phyloP scores from a whole-genome alignment of 2,113 vertebrate species.

The Clupea harengus region DNA sequence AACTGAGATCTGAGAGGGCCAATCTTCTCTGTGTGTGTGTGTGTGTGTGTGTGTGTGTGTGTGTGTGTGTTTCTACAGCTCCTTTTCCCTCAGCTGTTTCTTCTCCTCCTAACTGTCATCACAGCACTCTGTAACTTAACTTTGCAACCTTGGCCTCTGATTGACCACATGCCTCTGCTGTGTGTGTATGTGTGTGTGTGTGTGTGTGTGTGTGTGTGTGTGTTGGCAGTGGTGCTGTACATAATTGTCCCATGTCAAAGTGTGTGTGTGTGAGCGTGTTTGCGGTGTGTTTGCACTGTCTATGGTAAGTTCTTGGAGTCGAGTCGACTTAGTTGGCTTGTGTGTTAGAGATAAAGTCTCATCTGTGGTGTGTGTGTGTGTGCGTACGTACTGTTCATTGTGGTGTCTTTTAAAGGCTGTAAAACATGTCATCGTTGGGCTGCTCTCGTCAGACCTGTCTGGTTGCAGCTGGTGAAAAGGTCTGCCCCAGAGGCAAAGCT shows the following conservation, averaged over 20 bases:
- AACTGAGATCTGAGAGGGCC: not conserved
- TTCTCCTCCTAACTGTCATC: not conserved
- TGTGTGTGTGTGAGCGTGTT: not conserved
- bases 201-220: not conserved
- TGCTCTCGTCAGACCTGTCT: not conserved
- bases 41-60: too few species aligned
- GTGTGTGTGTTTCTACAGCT: not conserved
- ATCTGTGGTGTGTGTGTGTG: too few species aligned
- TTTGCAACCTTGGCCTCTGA: not conserved
- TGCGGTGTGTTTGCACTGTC: not conserved
- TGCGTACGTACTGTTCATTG: not conserved
- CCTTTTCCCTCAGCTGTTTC: not conserved
- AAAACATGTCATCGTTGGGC: not conserved
- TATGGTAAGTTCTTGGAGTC: not conserved
- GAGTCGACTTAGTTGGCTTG: too few species aligned
- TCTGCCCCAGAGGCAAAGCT: not conserved
- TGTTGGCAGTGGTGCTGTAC: not conserved
- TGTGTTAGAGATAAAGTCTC: not conserved
- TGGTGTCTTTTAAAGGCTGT: not conserved
- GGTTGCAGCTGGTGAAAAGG: not conserved
- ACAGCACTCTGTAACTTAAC: not conserved
- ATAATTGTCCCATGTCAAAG: not conserved
- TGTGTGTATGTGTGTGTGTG: not conserved
- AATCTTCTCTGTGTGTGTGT: not conserved
- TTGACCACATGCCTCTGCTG: not conserved